Percentiles rank a stretch among this genome's conserved stretches.
Conservation (phyloP, 2,888 invertebrate species). For the Willowsia nigromaculata region DNA sequence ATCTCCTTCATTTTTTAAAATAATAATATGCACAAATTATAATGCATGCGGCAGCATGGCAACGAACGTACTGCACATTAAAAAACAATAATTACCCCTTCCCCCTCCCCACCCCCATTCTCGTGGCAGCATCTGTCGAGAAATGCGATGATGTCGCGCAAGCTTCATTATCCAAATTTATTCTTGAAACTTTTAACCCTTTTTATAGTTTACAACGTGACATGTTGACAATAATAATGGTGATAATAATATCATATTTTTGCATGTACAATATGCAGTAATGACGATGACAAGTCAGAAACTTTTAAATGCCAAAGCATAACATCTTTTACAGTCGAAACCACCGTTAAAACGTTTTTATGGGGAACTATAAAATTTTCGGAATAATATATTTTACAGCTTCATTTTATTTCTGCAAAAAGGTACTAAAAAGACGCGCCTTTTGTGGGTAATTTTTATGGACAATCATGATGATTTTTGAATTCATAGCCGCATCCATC, state of each 20-base stretch:
- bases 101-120: background rate
- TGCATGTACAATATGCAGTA: background rate
- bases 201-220: conserved; percentile 39
- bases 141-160: no score
- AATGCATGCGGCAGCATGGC: background rate
- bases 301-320: background rate
- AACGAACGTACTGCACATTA: background rate
- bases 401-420: background rate
- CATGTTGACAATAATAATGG: conserved; percentile 44
- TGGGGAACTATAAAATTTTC: conserved; percentile 10
- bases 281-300: conserved; percentile 30
- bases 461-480: conserved; percentile 20
- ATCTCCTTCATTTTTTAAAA: background rate
- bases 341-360: background rate
- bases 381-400: background rate
- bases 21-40: background rate
- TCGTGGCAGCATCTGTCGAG: background rate
- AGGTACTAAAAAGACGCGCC: background rate
- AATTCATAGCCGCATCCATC: background rate
- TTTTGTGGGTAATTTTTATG: background rate
- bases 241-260: background rate
- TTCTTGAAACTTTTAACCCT: background rate
- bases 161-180: background rate
- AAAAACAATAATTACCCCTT: background rate
- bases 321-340: background rate